Evolutionary conservation across 1,140 invertebrate genomes (phyloP).

Genomic region (Anastrepha obliqua): DNA sequence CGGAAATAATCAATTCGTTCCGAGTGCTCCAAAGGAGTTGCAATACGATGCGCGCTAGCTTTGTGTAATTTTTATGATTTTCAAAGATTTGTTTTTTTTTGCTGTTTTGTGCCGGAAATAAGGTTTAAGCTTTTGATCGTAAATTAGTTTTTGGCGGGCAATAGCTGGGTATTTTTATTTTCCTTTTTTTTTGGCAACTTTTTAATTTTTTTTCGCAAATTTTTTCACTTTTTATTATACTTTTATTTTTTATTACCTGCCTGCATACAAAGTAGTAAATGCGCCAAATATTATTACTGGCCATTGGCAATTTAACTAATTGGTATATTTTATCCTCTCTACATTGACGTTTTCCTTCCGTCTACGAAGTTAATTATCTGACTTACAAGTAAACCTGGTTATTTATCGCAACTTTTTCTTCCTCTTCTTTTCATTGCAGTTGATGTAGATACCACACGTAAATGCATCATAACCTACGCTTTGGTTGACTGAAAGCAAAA

Average conservation of each 20-base stretch:
- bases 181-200: not conserved
- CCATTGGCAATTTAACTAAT: slow-evolving; percentile 33
- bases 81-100: not conserved
- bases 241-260: not conserved
- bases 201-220: not conserved
- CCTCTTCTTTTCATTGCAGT: not conserved
- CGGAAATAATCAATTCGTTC: slow-evolving; percentile 46
- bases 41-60: not conserved
- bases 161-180: not conserved
- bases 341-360: slow-evolving; percentile 12
- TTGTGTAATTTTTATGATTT: slow-evolving; percentile 31
- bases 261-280: not conserved
- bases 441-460: slow-evolving; percentile 27
- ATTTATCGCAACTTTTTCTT: not conserved
- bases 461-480: slow-evolving; percentile 4
- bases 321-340: not conserved
- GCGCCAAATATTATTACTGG: not conserved
- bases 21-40: not conserved
- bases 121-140: not conserved
- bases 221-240: not conserved
- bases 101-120: not conserved
- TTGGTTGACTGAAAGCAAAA: not conserved
- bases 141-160: not conserved
- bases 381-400: not conserved
- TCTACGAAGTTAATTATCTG: slow-evolving; percentile 11